A percentile compares a stretch with the other conserved stretches of the same genome.
phyloP scores from a whole-genome alignment of 2,888 invertebrate species.

The Lampropteryx suffumata region DNA sequence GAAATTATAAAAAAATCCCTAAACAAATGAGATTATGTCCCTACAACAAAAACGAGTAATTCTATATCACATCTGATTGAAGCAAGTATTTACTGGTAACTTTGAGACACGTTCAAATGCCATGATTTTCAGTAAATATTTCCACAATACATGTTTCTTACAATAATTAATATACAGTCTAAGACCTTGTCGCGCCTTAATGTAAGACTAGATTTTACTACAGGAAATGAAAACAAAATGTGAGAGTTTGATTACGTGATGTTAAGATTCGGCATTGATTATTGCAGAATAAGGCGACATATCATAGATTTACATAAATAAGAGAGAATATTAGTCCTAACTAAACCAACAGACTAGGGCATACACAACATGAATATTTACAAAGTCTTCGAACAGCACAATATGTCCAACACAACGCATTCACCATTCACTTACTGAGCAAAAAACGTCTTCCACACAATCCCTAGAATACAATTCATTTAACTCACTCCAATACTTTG shows the following conservation, averaged over 20 bases:
- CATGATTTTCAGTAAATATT: slow-evolving; percentile 61
- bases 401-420: slow-evolving; percentile 35
- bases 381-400: slow-evolving; percentile 52
- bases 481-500: slow-evolving; percentile 19
- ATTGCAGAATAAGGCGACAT: slow-evolving; percentile 52
- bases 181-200: slow-evolving; percentile 75
- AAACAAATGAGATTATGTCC: slow-evolving; percentile 66
- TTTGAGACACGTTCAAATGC: slow-evolving; percentile 38
- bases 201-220: slow-evolving; percentile 82
- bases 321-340: slow-evolving; percentile 41
- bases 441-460: slow-evolving; percentile 35
- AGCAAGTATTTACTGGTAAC: slow-evolving; percentile 65
- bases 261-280: slow-evolving; percentile 47
- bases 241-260: slow-evolving; percentile 57
- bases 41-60: slow-evolving; percentile 64
- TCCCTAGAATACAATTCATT: slow-evolving; percentile 14
- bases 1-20: slow-evolving; percentile 45
- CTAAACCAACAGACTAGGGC: slow-evolving; percentile 42
- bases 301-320: slow-evolving; percentile 48
- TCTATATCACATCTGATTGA: slow-evolving; percentile 76
- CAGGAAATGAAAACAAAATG: slow-evolving; percentile 48
- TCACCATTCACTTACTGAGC: slow-evolving; percentile 40
- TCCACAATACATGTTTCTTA: slow-evolving; percentile 65
- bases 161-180: slow-evolving; percentile 72
- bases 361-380: slow-evolving; percentile 47